Percentiles rank a stretch among this genome's conserved stretches.
phyloP scores from a whole-genome alignment of 2,888 invertebrate species.

The Furcula furcula region DNA sequence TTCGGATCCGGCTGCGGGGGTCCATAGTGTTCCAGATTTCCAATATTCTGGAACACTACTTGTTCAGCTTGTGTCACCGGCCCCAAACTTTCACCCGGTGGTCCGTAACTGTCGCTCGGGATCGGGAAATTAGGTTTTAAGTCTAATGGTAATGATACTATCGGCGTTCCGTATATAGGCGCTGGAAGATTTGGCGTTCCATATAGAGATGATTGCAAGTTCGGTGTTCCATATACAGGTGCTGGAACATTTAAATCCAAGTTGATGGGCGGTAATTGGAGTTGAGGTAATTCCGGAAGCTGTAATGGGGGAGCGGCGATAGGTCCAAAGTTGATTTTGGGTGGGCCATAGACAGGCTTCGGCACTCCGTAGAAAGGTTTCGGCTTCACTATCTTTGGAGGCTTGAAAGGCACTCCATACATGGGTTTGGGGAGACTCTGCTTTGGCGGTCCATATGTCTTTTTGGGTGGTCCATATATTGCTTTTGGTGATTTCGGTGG shows the following conservation, averaged over 20 bases:
- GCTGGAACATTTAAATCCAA: conserved; percentile 64
- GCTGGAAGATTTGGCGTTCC: conserved; percentile 73
- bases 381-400: conserved; percentile 49
- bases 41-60: conserved; percentile 57
- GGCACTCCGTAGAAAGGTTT: conserved; percentile 32
- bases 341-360: conserved; percentile 23
- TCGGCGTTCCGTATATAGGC: conserved; percentile 67
- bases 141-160: conserved; percentile 50
- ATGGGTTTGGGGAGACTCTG: conserved; percentile 21
- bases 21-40: conserved; percentile 72
- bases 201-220: conserved; percentile 70
- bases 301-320: conserved; percentile 9
- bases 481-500: conserved; percentile 59
- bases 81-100: conserved; percentile 66
- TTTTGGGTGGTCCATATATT: conserved; percentile 57
- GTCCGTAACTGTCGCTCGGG: conserved; percentile 69
- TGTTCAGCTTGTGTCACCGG: conserved; percentile 68
- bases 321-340: conserved; percentile 16
- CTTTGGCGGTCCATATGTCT: conserved; percentile 45
- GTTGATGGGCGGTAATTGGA: conserved; percentile 19
- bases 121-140: conserved; percentile 72
- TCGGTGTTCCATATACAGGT: conserved; percentile 67
- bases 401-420: conserved; percentile 59
- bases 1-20: conserved; percentile 82
- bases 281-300: conserved; percentile 10